Percentiles rank a stretch among this genome's conserved stretches.
phyloP scores from a whole-genome alignment of 2,113 vertebrate species.

The Pollimyrus isidori region DNA sequence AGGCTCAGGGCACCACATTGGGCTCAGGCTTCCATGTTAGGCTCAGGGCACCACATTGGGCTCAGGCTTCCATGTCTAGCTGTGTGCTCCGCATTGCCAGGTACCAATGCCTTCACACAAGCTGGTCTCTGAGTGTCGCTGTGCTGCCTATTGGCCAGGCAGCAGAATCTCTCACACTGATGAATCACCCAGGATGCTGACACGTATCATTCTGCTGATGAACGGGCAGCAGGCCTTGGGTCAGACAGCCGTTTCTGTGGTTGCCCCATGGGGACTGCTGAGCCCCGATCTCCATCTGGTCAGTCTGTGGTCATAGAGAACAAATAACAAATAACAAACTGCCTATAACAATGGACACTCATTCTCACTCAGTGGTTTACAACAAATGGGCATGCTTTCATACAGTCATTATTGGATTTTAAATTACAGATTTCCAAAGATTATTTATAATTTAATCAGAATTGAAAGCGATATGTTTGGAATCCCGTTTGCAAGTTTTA shows the following conservation, averaged over 20 bases:
- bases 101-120: background rate
- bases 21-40: background rate
- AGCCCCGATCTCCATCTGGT: background rate
- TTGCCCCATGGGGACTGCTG: background rate
- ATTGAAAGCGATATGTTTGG: background rate
- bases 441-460: background rate
- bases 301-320: background rate
- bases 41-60: background rate
- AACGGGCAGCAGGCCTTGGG: background rate
- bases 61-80: background rate
- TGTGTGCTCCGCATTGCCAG: too few relatives aligned
- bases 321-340: background rate
- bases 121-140: background rate
- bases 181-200: background rate
- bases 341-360: background rate
- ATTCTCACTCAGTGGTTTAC: background rate
- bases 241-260: background rate
- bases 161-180: background rate
- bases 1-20: background rate
- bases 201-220: background rate
- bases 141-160: background rate
- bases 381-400: background rate
- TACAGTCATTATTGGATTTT: background rate
- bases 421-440: background rate
- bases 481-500: background rate